These are phyloP conservation scores for Coelopa pilipes DNA, from an alignment of 2,888 invertebrate genomes.

Conservation along the genomic window DNA sequence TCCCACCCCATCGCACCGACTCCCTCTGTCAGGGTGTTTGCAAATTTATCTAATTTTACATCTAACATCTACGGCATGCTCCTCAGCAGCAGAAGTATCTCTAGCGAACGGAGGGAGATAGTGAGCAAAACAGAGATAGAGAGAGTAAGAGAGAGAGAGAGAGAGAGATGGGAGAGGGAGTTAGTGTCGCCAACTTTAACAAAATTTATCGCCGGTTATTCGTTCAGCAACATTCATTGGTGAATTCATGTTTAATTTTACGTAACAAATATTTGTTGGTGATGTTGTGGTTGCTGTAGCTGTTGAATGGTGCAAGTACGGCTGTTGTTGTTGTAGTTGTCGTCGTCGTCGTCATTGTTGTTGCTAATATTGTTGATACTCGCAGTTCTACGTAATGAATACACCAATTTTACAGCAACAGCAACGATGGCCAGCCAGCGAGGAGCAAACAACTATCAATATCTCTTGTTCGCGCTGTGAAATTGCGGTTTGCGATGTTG, in stretches of 20 bases:
- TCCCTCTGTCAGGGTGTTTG: neutral
- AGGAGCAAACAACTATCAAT: neutral
- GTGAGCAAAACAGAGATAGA: neutral
- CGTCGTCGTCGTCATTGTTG: too few relatives aligned
- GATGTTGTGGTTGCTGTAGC: neutral
- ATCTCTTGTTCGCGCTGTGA: neutral
- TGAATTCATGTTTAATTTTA: conserved; percentile 31
- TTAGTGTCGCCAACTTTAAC: conserved; percentile 13
- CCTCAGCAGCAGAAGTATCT: too few relatives aligned
- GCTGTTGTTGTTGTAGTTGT: too few relatives aligned
- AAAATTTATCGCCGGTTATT: too few relatives aligned
- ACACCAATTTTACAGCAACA: conserved; percentile 24
- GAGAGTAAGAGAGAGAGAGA: neutral
- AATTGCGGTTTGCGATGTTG: conserved; percentile 12
- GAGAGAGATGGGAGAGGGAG: too few relatives aligned
- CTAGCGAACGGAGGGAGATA: neutral
- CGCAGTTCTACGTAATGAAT: neutral
- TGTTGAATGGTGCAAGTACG: too few relatives aligned
- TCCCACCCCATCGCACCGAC: neutral
- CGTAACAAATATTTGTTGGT: conserved; percentile 30
- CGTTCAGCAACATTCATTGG: conserved; percentile 10
- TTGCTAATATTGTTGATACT: too few relatives aligned
- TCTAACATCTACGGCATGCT: conserved; percentile 8
- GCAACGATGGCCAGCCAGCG: neutral
- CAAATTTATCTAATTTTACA: conserved; percentile 19